A percentile compares a stretch with the other conserved stretches of the same genome.
phyloP scores from a whole-genome alignment of 2,113 vertebrate species.

The Cyprinodon brontotheroides region DNA sequence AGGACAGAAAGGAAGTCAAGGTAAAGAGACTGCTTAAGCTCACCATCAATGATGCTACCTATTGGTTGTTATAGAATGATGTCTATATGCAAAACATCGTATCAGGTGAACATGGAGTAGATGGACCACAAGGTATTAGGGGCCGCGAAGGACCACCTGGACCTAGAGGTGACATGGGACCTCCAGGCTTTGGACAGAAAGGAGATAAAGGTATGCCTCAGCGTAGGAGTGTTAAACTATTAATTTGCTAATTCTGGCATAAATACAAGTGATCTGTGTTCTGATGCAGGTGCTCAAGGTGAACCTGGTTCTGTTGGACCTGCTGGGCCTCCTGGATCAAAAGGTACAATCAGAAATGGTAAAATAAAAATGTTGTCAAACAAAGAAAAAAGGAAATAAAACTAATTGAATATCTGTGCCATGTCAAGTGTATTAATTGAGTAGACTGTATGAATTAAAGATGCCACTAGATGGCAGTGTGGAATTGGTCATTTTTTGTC shows the following conservation, averaged over 20 bases:
- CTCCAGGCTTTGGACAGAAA: conserved; percentile 86
- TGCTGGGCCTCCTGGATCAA: conserved; percentile 74
- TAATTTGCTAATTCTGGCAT: not conserved
- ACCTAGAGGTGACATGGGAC: conserved; percentile 87
- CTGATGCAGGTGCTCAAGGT: conserved; percentile 80
- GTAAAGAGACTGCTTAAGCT: conserved; percentile 64
- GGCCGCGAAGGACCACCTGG: conserved; percentile 88
- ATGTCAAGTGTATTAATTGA: not conserved
- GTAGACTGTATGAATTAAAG: not conserved
- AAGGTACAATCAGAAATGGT: conserved; percentile 79
- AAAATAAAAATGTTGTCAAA: not conserved
- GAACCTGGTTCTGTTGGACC: conserved; percentile 79
- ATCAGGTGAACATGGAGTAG: conserved; percentile 87
- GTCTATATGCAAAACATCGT: conserved; percentile 12
- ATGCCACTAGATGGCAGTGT: conserved; percentile 42
- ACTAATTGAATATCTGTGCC: not conserved
- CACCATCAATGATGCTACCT: not conserved
- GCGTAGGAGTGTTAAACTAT: not conserved
- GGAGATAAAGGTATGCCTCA: conserved; percentile 87
- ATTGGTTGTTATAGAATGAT: not conserved
- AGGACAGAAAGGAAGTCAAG: conserved; percentile 91
- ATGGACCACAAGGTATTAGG: conserved; percentile 86
- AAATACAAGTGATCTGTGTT: conserved; percentile 11
- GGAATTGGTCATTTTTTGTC: not conserved
- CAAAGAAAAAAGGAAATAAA: not conserved